Evolutionary conservation across 2,113 vertebrate genomes (phyloP).

Genomic region (Okapia johnstoni): DNA sequence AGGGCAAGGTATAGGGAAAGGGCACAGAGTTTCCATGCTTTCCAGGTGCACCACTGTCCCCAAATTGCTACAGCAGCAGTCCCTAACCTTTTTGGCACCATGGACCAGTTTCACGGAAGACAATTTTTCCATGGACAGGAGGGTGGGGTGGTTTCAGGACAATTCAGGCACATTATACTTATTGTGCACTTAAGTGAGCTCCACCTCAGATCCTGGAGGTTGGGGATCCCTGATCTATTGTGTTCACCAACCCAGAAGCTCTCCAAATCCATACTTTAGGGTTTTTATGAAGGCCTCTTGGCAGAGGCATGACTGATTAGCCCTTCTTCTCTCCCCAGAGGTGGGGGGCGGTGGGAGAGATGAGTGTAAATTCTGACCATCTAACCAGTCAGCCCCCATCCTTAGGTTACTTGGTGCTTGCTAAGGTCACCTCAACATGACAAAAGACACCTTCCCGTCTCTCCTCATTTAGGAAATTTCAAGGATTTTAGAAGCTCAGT

Average conservation of each 20-base stretch:
- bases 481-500: background rate
- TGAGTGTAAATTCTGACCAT: background rate
- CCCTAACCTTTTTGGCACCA: background rate
- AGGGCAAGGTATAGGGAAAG: rapidly evolving
- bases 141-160: background rate
- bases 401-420: background rate
- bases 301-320: background rate
- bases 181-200: background rate
- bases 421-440: background rate
- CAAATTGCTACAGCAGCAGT: background rate
- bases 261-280: background rate
- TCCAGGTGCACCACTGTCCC: background rate
- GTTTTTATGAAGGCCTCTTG: background rate
- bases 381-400: background rate
- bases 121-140: background rate
- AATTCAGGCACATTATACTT: background rate
- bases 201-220: background rate
- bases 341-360: background rate
- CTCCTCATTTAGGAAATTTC: background rate
- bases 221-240: no score
- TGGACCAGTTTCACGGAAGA: background rate
- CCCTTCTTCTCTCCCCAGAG: background rate
- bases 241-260: no score
- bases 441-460: background rate
- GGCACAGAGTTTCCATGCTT: background rate